Base-by-base conservation (phyloP, 2,797 vertebrate species). In the Mus caroli region DNA sequence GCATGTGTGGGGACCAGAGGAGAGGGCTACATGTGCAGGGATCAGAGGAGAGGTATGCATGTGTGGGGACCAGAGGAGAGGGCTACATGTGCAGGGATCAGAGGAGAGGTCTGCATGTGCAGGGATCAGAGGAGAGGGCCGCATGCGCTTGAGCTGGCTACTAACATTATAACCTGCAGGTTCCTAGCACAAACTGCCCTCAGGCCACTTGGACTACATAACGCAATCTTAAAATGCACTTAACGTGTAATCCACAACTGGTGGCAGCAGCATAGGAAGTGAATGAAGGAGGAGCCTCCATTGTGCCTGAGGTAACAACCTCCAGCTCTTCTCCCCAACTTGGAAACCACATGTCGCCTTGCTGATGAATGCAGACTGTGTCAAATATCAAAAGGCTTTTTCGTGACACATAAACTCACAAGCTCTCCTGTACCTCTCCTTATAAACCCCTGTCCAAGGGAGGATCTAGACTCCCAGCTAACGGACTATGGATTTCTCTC, bases 181-280 rank as follows among this genome's bases (percentile, higher is more conserved):
- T 64, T 71, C n/a, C 64, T 54, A 43, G 34, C 14, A 46, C n/a
- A 88, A 73, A 28, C 37, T 88, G n/a, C 52, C 3, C 78, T 54
- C 24, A 77, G 87, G 46, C 22, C 50, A 83, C 76, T 40, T 34
- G 71, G 43, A 34, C 10, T 3, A n/a, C 2, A 26, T 19, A 90
- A 88, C 2, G 56, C 26, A 43, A 67, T 12, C 54, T 90, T 34
- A 34, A 75, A 24, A 52, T 60, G 31, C 17, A 24, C 76, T 54
- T 24, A 6, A 76, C 1, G 11, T 22, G 0, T n/a, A 62, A 75
- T 62, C 15, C 1, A 3, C 24, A 69, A 4, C 64, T 1, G 0
- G 40, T 9, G 15, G n/a, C 40, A 6, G 56, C 5, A 85, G 40
- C 60, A 58, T 12, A 15, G 88, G 90, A 90, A 84, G 8, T 34